These are phyloP conservation scores for Musca domestica DNA, from an alignment of 1,140 invertebrate species.

Conservation along the genomic window DNA sequence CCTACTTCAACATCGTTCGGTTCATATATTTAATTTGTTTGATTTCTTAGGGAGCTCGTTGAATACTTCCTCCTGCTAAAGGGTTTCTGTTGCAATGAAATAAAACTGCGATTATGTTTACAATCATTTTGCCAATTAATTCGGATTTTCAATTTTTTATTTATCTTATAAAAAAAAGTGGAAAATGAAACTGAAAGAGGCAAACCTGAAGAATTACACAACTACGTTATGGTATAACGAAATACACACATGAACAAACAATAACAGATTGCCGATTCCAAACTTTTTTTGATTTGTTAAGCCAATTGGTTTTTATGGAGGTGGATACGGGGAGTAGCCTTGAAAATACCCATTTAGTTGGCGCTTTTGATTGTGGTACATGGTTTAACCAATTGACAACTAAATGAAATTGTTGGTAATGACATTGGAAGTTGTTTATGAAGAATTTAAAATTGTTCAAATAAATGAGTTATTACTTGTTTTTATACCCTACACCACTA, in stretches of 20 bases:
- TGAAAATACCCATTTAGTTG: constrained; percentile 10
- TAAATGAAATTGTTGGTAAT: neutral
- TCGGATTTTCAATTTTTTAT: constrained; percentile 6
- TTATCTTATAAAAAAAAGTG: neutral
- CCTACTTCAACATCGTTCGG: neutral
- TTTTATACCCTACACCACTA: too few species aligned
- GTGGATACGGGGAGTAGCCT: constrained; percentile 9
- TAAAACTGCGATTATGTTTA: constrained; percentile 1
- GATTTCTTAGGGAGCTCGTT: neutral
- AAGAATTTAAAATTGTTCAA: too few species aligned
- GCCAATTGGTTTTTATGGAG: neutral
- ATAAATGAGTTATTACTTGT: too few species aligned
- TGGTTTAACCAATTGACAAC: constrained; percentile 10
- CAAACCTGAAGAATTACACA: too few species aligned
- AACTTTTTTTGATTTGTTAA: neutral
- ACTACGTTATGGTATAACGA: too few species aligned
- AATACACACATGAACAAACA: too few species aligned
- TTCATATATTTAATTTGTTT: constrained; percentile 2
- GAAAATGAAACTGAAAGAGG: too few species aligned
- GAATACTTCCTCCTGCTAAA: too few species aligned
- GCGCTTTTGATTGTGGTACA: neutral
- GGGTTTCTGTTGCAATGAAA: too few species aligned
- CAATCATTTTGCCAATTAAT: constrained; percentile 19
- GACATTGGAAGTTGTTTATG: too few species aligned
- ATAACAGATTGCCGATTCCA: neutral